Base-by-base conservation (phyloP, 2,888 invertebrate species). In the Andrena fulva region DNA sequence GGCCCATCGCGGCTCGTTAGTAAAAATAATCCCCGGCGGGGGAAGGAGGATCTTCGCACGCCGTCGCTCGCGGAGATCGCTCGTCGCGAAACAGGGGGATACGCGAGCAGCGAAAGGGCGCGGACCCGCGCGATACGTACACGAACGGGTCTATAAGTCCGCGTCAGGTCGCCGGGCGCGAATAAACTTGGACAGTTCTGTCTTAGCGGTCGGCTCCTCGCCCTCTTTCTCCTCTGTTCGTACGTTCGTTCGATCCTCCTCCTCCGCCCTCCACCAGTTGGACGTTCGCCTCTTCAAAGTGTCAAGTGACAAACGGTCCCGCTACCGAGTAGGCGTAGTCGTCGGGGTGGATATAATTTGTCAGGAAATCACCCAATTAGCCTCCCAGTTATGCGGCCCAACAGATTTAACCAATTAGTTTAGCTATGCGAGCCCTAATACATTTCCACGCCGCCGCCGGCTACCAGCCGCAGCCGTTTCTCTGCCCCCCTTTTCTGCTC, bases 351-450 rank as follows among this genome's bases (percentile, higher is more conserved):
- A 93, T 93, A 93, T 94, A 94, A 94, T 94, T 93, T 94, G 93
- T 94, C 93, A 94, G 93, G 92, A 93, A 93, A 94, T 94, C 93
- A 94, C 93, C 94, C 93, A 93, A 94, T 94, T 94, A 94, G 94
- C 93, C 94, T 93, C 90, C 92, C 92, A 92, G 93, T 93, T 94
- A 94, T 94, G 94, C 92, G 93, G 92, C 92, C 93, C 93, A 92
- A 93, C 94, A 93, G 93, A 94, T 93, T 93, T 93, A 94, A 93
- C 94, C 93, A 94, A 94, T 94, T 93, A 93, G 93, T 93, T 93
- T 92, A 92, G 93, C 92, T 93, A 94, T 93, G 93, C 92, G 93
- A 93, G 93, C 91, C 92, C 92, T 92, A 91, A 93, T 93, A 93
- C 93, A 92, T 93, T 92, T 92, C 91, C 91, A 91, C 91, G 89